Percentiles rank a stretch among this genome's conserved stretches.
Conservation (phyloP, 2,113 vertebrate genomes). For the Platichthys stellatus region DNA sequence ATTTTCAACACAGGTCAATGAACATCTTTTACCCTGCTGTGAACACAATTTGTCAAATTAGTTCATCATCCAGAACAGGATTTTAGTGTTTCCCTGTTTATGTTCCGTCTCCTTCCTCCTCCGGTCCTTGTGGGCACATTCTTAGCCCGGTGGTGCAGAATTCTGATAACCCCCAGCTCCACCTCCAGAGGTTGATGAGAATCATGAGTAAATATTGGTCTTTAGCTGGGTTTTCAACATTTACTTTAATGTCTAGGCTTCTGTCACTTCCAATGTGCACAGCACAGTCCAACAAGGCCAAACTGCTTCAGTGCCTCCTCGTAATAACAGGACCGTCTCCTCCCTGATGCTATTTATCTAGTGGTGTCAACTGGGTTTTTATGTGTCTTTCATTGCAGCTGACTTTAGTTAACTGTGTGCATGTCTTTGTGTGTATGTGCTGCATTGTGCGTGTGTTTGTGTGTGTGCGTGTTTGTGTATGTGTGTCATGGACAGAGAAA, state of each 20-base stretch:
- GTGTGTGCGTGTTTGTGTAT: too few species aligned
- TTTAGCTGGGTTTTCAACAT: too few species aligned
- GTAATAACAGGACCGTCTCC: conserved; percentile 28
- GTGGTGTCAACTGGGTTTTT: conserved; percentile 6
- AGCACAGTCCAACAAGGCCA: neutral
- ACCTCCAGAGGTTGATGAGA: neutral
- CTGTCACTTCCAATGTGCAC: neutral
- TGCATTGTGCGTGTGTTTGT: too few species aligned
- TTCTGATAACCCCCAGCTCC: neutral
- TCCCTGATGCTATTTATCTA: neutral
- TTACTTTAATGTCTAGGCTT: neutral
- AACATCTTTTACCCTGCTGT: too few species aligned
- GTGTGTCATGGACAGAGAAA: neutral
- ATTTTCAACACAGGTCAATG: too few species aligned
- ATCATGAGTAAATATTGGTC: neutral
- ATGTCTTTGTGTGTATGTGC: too few species aligned
- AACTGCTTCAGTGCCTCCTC: neutral
- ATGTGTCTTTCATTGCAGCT: conserved; percentile 4
- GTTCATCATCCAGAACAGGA: too few species aligned
- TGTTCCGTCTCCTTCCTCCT: neutral
- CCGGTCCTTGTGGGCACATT: neutral
- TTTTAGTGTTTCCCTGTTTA: neutral
- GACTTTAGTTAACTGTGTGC: conserved; percentile 5
- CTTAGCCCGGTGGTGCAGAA: neutral
- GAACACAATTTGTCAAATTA: too few species aligned